Percentiles rank a stretch among this genome's conserved stretches.
phyloP scores from a whole-genome alignment of 2,113 vertebrate genomes.

The Menidia beryllina region DNA sequence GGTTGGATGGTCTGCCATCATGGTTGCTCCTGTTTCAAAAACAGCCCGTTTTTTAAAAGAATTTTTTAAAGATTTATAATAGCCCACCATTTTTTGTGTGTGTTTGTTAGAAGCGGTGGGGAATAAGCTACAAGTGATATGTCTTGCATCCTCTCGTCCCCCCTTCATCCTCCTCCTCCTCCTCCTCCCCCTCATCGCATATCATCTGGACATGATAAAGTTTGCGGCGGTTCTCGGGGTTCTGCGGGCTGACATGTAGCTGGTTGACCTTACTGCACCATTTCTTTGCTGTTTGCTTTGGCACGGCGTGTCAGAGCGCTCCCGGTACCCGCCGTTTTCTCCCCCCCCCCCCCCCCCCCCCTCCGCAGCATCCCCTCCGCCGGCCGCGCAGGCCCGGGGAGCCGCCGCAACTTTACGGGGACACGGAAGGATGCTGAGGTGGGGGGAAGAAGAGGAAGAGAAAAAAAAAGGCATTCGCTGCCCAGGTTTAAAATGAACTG shows the following conservation, averaged over 20 bases:
- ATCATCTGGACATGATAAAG: constrained; percentile 59
- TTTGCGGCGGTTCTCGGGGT: constrained; percentile 46
- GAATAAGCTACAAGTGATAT: constrained; percentile 55
- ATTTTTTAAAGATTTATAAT: not conserved
- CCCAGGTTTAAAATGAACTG: constrained; percentile 23
- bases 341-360: no score
- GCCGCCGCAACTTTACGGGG: constrained; percentile 69
- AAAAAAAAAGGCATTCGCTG: not conserved
- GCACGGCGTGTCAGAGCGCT: constrained; percentile 52
- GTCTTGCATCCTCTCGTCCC: no score
- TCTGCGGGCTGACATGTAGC: constrained; percentile 26
- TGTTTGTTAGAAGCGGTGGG: not conserved
- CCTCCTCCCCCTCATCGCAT: constrained; percentile 12
- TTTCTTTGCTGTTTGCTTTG: constrained; percentile 64
- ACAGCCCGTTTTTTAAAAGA: not conserved
- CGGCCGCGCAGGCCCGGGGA: constrained; percentile 61
- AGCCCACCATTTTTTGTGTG: not conserved
- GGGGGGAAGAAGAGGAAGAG: no score
- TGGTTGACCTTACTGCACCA: constrained; percentile 65
- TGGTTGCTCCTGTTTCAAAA: constrained; percentile 49
- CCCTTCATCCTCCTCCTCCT: no score
- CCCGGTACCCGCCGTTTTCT: constrained; percentile 26
- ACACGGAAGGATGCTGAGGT: not conserved
- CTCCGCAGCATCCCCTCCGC: constrained; percentile 65
- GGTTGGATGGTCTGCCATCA: constrained; percentile 51